Percentiles rank a stretch among this genome's conserved stretches.
These are phyloP conservation scores for Carposina sasakii DNA, from an alignment of 1,140 invertebrate genomes.

Conservation along the genomic window DNA sequence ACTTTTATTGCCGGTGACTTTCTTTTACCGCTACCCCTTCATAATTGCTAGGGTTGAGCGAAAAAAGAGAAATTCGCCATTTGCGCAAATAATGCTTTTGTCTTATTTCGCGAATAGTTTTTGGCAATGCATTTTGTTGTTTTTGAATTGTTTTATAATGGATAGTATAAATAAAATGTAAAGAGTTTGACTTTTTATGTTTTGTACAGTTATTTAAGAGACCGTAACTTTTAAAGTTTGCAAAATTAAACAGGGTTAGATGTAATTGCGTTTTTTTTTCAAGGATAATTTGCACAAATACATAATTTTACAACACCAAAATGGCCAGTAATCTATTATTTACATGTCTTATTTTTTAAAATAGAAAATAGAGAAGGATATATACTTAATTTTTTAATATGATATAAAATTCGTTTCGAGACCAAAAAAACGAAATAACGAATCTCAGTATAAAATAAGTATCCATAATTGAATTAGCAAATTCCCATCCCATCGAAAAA, in stretches of 20 bases:
- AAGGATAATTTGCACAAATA: too few relatives aligned
- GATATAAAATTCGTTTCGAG: too few relatives aligned
- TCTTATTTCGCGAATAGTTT: constrained; percentile 37
- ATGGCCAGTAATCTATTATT: too few relatives aligned
- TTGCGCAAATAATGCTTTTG: constrained; percentile 34
- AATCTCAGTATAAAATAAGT: too few relatives aligned
- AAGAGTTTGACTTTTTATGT: background rate
- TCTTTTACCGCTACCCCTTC: constrained; percentile 47
- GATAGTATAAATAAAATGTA: background rate
- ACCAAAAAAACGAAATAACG: too few relatives aligned
- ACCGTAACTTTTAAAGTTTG: background rate
- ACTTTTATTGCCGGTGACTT: constrained; percentile 50
- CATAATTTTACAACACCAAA: too few relatives aligned
- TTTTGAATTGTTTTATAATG: background rate
- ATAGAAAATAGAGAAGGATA: too few relatives aligned
- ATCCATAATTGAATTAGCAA: too few relatives aligned
- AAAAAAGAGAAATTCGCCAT: constrained; percentile 34
- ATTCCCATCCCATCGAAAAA: too few relatives aligned
- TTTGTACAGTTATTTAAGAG: background rate
- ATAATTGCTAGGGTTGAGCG: constrained; percentile 43
- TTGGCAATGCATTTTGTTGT: constrained; percentile 14
- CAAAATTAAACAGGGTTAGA: background rate
- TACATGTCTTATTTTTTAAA: too few relatives aligned
- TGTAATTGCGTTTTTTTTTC: too few relatives aligned
- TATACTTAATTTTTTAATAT: too few relatives aligned